Evolutionary conservation across 2,888 invertebrate genomes (phyloP), one percentile per base, ranked within the genome.

Genomic region (Rhamphomyia laevipes): DNA sequence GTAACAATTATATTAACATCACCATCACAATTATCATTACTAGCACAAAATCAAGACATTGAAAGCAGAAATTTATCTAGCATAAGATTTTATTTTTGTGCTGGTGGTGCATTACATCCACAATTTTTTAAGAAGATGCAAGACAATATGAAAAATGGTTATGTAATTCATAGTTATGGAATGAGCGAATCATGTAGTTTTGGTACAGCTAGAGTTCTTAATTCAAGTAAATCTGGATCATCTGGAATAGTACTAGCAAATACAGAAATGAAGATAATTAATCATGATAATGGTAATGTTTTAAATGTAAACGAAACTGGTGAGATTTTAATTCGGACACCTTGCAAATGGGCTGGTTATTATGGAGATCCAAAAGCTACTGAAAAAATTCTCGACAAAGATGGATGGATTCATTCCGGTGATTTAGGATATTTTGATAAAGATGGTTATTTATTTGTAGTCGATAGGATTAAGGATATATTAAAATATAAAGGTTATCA

Each of bases 341-440:
- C 56, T 11, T 59, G 57, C 38, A 45, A 55, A 3, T 66, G 67
- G 64, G 59, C 61, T 16, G 70, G 70, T 12, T 70, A 70, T 48
- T 66, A 65, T 43, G 61, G 61, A 42, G 65, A 67, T 50, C 60
- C 60, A 2, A 59, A 58, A 21, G 65, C 63, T 45, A 63, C 66
- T 9, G 59, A 60, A 46, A 57, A 58, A 5, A 59, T 61, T 30
- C 59, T 62, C 46, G 66, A 67, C 53, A 59, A 56, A 21, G 63
- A 70, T 41, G 68, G 65, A 38, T 70, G 67, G 67, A 61, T 63
- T 15, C 62, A 63, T 31, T 64, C 69, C 17, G 70, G 69, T 5
- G 70, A 70, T 54, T 54, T 68, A 56, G 70, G 70, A 16, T 64
- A 64, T 52, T 64, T 70, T 45, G 70, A 70, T 48, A 57, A 63